Evolutionary conservation across 92 coral and sea anemone genomes (phyloP).

Genomic region (Epizoanthus stellaris): DNA sequence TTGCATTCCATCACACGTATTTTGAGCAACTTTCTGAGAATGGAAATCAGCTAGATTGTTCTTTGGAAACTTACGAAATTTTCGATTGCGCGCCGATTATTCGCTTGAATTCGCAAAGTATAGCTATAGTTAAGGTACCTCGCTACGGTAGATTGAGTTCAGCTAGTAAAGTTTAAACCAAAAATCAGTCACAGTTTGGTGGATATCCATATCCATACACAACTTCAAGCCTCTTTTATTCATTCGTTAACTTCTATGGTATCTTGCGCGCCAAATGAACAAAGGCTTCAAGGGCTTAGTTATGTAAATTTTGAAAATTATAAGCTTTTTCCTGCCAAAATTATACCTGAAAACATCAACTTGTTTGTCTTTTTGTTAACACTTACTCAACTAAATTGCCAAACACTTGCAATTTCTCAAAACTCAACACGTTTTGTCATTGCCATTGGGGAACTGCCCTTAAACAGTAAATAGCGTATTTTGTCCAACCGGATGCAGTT

Average conservation of each 20-base stretch:
- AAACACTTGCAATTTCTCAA: slow-evolving; percentile 34
- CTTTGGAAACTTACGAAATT: background rate
- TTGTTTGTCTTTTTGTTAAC: slow-evolving; percentile 29
- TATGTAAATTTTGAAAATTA: slow-evolving; percentile 41
- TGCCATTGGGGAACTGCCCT: background rate
- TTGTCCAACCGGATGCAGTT: background rate
- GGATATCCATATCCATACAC: slow-evolving; percentile 30
- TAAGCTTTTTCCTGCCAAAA: slow-evolving; percentile 6
- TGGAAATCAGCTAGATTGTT: background rate
- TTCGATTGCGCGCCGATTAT: background rate
- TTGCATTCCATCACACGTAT: slow-evolving; percentile 37
- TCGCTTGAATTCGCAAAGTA: background rate
- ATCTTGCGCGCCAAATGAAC: slow-evolving; percentile 17
- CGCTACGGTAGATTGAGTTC: slow-evolving; percentile 47
- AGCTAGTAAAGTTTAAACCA: slow-evolving; percentile 16
- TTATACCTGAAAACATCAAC: slow-evolving; percentile 5
- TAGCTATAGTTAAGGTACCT: slow-evolving; percentile 35
- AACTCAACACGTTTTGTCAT: background rate
- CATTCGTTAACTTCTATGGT: slow-evolving; percentile 21
- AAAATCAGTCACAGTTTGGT: slow-evolving; percentile 67
- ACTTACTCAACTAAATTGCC: slow-evolving; percentile 23
- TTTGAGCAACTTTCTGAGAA: background rate
- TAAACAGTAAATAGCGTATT: background rate
- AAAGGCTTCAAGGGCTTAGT: slow-evolving; percentile 28
- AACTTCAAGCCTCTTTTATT: slow-evolving; percentile 3